Base-by-base conservation (phyloP, 2,888 invertebrate genomes). In the Colletes collaris region DNA sequence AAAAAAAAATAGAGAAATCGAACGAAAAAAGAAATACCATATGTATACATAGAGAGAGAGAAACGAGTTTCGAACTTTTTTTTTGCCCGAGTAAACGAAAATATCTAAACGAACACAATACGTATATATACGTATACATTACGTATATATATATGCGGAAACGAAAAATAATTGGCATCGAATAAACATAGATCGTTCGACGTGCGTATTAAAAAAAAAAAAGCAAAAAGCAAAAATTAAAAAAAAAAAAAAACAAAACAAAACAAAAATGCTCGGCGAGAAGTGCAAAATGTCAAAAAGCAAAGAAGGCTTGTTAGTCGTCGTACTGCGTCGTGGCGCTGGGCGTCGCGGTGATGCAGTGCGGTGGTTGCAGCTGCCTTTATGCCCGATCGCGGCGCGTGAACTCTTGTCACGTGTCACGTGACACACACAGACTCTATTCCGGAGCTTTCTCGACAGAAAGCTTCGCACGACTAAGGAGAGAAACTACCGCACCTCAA, bases 321-420 rank as follows among this genome's bases (percentile, higher is more conserved):
- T 92, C 92, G 91, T 92, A 92, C 92, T 92, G 91, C 89, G 91
- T 92, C 91, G 91, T 90, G 92, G 92, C 92, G 92, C 90, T 91
- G 91, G 90, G 90, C 91, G 91, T 92, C 92, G 86, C 85, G 90
- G 92, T 91, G 92, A 91, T 92, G 92, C 92, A 92, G 92, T 92
- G 92, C 92, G 92, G 92, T 92, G 92, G 91, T 91, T 89, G 91
- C 91, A 90, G 91, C 91, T 91, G 88, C 88, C 89, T 89, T 87
- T 89, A 88, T 87, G 89, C 90, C 89, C 87, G 88, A 88, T 84
- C 90, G 89, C 85, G 86, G 71, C 89, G 89, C 89, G 89, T 89
- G 87, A 85, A 88, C 86, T 87, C 86, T 88, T 86, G 88, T 89
- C 90, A 89, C 89, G 89, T 89, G 89, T 88, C 85, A 88, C 88